Evolutionary conservation across 2,113 vertebrate species (phyloP), one percentile per base, ranked within the genome.

Genomic region (Equus quagga): DNA sequence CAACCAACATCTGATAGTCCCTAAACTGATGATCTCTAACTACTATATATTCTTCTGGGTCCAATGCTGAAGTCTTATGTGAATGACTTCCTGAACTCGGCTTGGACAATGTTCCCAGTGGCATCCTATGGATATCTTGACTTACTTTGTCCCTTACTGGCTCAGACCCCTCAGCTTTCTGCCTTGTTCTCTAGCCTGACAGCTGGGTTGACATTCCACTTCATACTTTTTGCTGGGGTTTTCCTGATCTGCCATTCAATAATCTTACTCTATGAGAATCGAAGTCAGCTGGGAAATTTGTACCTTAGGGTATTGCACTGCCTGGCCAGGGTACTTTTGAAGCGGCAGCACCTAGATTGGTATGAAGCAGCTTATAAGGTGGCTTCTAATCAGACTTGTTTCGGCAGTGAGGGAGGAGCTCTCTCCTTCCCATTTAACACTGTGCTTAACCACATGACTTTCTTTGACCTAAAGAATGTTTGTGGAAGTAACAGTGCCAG

Each of bases 251-350:
- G 33, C 21, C 26, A 14, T 83, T 51, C 5, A 36, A 18, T 62
- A 70, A 8, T 33, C 28, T 11, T 9, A 31, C 28, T 84, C 1
- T 2, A 24, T 49, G 49, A 41, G 28, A 36, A n/a, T 9, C 8
- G 6, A 46, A 46, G 23, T 81, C 76, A 73, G 3, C n/a, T 33
- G n/a, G 31, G 54, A 73, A 65, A 46, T 24, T 23, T 8, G 31
- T 10, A 24, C 6, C n/a, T 36, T 41, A 46, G 0, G 6, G 17
- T 41, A 24, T 12, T 44, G 58, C 36, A 5, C 0, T 31, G 2
- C 17, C 58, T 19, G 41, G 31, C 11, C 3, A 4, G 44, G 80
- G 15, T 36, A 49, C 6, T 67, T 75, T 23, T 49, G 58, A 81
- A 91, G 33, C 51, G 26, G 11, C 21, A 13, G 23, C 7, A 58